Conservation (phyloP, 2,888 invertebrate species). For the Athripsodes cinereus region DNA sequence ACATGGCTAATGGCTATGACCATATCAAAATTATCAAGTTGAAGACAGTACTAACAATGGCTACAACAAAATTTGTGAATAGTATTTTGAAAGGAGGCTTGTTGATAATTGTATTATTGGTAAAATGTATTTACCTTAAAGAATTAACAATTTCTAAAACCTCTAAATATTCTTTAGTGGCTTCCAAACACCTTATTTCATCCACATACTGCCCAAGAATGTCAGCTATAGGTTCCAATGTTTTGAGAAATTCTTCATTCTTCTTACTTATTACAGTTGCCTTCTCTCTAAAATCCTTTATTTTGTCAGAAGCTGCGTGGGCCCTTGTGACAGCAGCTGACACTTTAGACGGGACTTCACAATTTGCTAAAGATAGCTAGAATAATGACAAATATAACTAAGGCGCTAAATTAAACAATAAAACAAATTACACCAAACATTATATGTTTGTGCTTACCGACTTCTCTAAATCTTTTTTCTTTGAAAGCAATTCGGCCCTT, state of each 20-base stretch:
- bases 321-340: slow-evolving; percentile 59
- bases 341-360: slow-evolving; percentile 57
- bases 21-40: too few species aligned
- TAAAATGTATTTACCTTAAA: slow-evolving; percentile 53
- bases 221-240: slow-evolving; percentile 45
- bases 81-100: too few species aligned
- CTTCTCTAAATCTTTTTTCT: slow-evolving; percentile 40
- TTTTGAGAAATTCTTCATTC: slow-evolving; percentile 41
- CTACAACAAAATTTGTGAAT: too few species aligned
- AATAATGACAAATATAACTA: slow-evolving; percentile 17
- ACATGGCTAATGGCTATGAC: too few species aligned
- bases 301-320: slow-evolving; percentile 47
- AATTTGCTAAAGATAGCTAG: slow-evolving; percentile 58
- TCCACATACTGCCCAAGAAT: slow-evolving; percentile 54
- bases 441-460: slow-evolving; percentile 34
- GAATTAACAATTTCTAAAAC: slow-evolving; percentile 66
- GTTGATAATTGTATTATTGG: not conserved
- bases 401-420: too few species aligned
- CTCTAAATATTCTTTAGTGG: slow-evolving; percentile 58
- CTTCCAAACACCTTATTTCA: slow-evolving; percentile 51
- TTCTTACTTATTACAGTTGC: slow-evolving; percentile 39
- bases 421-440: too few species aligned
- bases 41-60: too few species aligned
- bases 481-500: slow-evolving; percentile 36
- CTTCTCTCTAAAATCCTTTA: slow-evolving; percentile 40